Base-by-base conservation (phyloP, 1,140 invertebrate genomes). In the Habropoda laboriosa region DNA sequence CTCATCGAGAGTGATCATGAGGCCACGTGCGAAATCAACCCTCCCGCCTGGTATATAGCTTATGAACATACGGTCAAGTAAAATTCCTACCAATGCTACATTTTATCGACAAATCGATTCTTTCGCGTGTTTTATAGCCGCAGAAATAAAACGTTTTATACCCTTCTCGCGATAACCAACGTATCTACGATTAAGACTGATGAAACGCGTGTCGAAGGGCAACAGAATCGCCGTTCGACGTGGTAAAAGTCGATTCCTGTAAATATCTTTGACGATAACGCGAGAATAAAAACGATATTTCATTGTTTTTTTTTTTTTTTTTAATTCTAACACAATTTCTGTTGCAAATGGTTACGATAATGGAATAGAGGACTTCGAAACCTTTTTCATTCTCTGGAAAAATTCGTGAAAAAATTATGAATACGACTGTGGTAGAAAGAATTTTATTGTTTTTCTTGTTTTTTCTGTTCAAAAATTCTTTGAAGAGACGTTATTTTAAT, bases 61-160 rank as follows among this genome's bases (percentile, higher is more conserved):
- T 40, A 40, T 40, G 0, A 13, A 30, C 18, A 30, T 38, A 7
- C 30, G 3, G 16, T n/a, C n/a, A n/a, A n/a, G 2, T 49, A 12
- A 73, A 73, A 73, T 2, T 27, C 42, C n/a, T 10, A 27, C 16
- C 42, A 10, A n/a, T 38, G 10, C 1, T 32, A n/a, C 42, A 24
- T 58, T 42, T 53, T 57, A 57, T 72, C 53, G 55, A 47, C 6
- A 7, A 53, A 21, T 49, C 13, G 40, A 16, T 51, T 53, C 24
- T 38, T 64, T 64, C 16, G 16, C 7, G 10, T 30, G 6, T 12
- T 64, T 74, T 53, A 74, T 74, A 27, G 72, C 72, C 13, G 12
- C 1, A 3, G 58, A 18, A 64, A 74, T 74, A 64, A 74, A 72
- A 51, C 13, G 18, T 64, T 74, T 74, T 74, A 74, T 42, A 64